Evolutionary conservation across 2,113 vertebrate species (phyloP), one percentile per base, ranked within the genome.

Genomic region (Phylloscopus trochilus): DNA sequence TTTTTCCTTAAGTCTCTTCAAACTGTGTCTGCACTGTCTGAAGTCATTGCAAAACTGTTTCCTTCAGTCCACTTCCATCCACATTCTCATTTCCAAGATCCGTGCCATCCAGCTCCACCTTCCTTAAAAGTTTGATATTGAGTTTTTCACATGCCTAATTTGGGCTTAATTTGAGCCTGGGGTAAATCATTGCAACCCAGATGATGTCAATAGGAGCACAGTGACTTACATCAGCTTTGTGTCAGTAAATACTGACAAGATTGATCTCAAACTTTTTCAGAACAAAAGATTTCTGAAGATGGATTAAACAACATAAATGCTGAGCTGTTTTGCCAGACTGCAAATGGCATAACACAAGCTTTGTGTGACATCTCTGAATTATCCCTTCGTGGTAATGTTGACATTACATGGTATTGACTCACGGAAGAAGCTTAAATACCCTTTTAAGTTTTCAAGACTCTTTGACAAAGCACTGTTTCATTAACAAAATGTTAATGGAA

Each of bases 401-500:
- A 95, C 96, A 96, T 96, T 97, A 96, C 92, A 96, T 89, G 92
- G 88, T 92, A 96, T 92, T 97, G 96, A 96, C 93, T 96, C 96
- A 96, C 83, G 91, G 96, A 96, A 96, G 83, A 93, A 94, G 96
- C 95, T 96, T 96, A 97, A 97, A 97, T 95, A 95, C 92, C 95
- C 95, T 96, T 96, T 96, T 95, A 97, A 96, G 93, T 96, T 95
- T 96, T 94, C 95, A 79, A 94, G 96, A 39, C 96, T 96, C 93
- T 96, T 93, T 91, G 91, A 96, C 96, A 96, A 96, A 96, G 96
- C 92, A 93, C 95, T 92, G 63, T 96, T 96, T 96, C 95, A 97
- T 96, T 97, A 96, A 95, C 93, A 93, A 97, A 96, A 97, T 95
- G 95, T 95, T 95, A 96, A 97, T 96, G 96, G 84, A 74, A 97